Evolutionary conservation across 2,797 vertebrate species (phyloP), one percentile per base, ranked within the genome.

Genomic region (Enteromius viviparus): DNA sequence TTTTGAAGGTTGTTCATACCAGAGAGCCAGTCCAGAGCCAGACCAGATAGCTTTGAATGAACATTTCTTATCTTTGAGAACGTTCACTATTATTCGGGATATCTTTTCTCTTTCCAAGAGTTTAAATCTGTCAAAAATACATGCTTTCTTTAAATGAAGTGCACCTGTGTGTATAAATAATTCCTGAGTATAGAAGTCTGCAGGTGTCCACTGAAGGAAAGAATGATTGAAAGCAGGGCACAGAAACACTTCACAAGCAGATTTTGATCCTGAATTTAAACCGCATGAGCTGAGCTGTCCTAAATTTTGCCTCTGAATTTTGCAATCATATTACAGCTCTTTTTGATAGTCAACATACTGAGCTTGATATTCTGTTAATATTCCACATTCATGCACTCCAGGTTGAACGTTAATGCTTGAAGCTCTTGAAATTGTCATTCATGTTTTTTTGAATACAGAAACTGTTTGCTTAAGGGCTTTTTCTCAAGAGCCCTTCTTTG

Each of bases 401-500:
- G n/a, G 34, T 80, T 45, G 23, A 55, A 80, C 21, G 47, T 21
- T 29, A 51, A 23, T 1, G n/a, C 72, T 51, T 1, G 2, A 55
- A 37, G 14, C 32, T 19, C 14, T 53, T 14, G 14, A 69, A 55
- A 42, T 40, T 37, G 51, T n/a, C 49, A 40, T 12, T 69, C n/a
- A 12, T n/a, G 58, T 37, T 23, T 26, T 58, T 76, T 58, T 17
- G 51, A n/a, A 11, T 42, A 6, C 19, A 32, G 51, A 60, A 47
- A 71, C 3, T n/a, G 19, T 58, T 58, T 15, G 51, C 78, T 60
- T 34, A 40, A 65, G 58, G 79, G 29, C 37, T 64, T 80, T 80
- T 21, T 65, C 55, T 74, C 55, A 47, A 81, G 80, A 60, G 69
- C 2, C 42, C 40, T 62, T 64, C 58, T 81, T 74, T 65, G 70